These are phyloP conservation scores for Fundulus diaphanus DNA, from an alignment of 2,797 vertebrate species.

Conservation along the genomic window DNA sequence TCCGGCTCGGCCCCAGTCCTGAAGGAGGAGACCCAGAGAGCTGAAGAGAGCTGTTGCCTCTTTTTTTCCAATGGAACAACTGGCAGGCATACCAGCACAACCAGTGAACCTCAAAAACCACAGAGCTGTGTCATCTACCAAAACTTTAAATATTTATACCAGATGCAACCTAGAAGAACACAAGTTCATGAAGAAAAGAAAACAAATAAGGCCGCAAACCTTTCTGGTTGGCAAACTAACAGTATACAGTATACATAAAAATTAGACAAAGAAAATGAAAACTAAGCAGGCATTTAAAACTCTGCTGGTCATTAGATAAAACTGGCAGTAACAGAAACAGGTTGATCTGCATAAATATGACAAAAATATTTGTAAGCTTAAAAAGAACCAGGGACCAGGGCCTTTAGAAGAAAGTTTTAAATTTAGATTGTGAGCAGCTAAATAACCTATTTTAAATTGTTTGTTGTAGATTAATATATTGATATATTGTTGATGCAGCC, in stretches of 20 bases:
- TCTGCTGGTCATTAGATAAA: background rate
- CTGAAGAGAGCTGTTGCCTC: conserved; percentile 8
- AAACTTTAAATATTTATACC: conserved; percentile 26
- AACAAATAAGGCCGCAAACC: background rate
- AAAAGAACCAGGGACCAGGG: background rate
- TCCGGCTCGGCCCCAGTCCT: conserved; percentile 97
- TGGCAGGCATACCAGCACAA: conserved; percentile 43
- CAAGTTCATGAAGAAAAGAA: background rate
- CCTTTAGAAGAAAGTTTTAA: no score
- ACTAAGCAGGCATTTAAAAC: background rate
- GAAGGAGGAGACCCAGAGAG: conserved; percentile 29
- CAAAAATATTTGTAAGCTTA: background rate
- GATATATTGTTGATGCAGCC: background rate
- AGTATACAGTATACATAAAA: background rate
- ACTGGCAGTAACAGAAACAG: background rate
- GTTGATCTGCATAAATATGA: background rate
- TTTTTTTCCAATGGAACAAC: conserved; percentile 56
- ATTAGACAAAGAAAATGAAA: background rate
- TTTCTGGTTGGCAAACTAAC: background rate
- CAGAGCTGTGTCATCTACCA: conserved; percentile 22
- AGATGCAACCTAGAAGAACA: conserved; percentile 9
- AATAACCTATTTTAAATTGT: background rate
- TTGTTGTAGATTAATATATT: background rate
- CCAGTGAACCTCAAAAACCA: conserved; percentile 40
- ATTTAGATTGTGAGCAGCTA: background rate